Base-by-base conservation (phyloP, 2,797 vertebrate species). In the Astyanax mexicanus region DNA sequence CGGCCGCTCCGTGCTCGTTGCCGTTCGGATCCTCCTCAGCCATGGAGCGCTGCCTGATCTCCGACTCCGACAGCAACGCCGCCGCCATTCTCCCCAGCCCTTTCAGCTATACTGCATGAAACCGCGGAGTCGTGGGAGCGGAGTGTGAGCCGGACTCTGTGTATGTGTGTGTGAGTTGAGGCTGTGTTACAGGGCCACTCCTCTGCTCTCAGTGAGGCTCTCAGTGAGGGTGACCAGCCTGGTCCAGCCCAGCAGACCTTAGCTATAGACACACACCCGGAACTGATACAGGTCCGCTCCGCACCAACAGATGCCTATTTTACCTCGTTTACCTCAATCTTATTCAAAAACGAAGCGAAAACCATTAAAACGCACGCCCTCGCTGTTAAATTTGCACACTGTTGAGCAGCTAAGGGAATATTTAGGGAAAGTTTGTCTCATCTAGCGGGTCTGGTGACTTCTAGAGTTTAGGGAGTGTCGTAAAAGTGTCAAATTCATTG, bases 1-100 rank as follows among this genome's bases (percentile, higher is more conserved):
- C 92, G 40, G 91, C 92, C 88, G 90, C 90, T 52, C 92, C 93
- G n/a, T 92, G 92, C 85, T 94, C 93, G 35, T 94, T 94, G 62
- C 93, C 92, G 87, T 93, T 94, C 88, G 93, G 93, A 86, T 94
- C 93, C 88, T 93, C 92, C 85, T 94, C 93, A 80, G 93, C 93
- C 92, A 93, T 93, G 81, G 93, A 94, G 85, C 93, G 89, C 76
- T 92, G 89, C 80, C 81, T 86, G 86, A 93, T 93, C 84, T 92
- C 91, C 81, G 87, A 89, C 89, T 94, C 93, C 77, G 91, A 93
- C 87, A 93, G 91, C 75, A 90, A 85, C 83, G 87, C 89, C 72
- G 89, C 91, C 84, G 89, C 84, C 87, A 87, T 84, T 67, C 75
- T 92, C 37, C 79, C 83, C 47, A 47, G 72, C 47, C 32, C 69